These are phyloP conservation scores for Formica selysi DNA, from an alignment of 1,140 invertebrate genomes.

Conservation along the genomic window DNA sequence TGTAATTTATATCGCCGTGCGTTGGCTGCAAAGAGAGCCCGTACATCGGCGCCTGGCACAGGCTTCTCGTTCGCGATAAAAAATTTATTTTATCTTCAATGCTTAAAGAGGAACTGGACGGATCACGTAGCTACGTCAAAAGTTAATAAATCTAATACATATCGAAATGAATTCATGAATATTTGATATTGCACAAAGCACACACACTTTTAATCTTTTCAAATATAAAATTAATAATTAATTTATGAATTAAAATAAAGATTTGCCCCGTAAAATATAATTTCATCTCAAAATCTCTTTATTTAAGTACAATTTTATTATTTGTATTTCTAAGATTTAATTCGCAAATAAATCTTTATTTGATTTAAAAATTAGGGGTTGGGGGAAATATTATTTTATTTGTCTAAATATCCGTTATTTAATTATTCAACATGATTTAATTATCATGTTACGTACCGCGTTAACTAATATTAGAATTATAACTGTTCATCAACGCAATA, in stretches of 20 bases:
- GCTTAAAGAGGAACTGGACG: neutral
- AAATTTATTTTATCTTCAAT: neutral
- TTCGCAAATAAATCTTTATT: neutral
- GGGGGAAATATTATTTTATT: neutral
- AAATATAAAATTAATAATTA: no score
- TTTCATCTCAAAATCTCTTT: no score
- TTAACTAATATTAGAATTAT: constrained; percentile 9
- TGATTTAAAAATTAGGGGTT: neutral
- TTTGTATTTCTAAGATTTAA: neutral
- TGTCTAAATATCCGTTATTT: constrained; percentile 6
- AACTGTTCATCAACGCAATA: neutral
- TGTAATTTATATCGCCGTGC: constrained; percentile 72
- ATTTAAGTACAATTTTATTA: no score
- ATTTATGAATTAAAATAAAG: no score
- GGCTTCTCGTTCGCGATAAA: neutral
- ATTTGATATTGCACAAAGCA: neutral
- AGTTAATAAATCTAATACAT: neutral
- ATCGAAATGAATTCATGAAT: neutral
- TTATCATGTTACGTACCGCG: neutral
- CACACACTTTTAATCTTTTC: no score
- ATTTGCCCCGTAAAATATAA: no score
- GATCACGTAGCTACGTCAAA: no score
- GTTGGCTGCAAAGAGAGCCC: constrained; percentile 47
- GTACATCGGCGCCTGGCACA: constrained; percentile 3
- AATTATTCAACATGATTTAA: neutral